Percentiles rank a stretch among this genome's conserved stretches.
These are phyloP conservation scores for Actenoides hombroni DNA, from an alignment of 2,113 vertebrate genomes.

Conservation along the genomic window DNA sequence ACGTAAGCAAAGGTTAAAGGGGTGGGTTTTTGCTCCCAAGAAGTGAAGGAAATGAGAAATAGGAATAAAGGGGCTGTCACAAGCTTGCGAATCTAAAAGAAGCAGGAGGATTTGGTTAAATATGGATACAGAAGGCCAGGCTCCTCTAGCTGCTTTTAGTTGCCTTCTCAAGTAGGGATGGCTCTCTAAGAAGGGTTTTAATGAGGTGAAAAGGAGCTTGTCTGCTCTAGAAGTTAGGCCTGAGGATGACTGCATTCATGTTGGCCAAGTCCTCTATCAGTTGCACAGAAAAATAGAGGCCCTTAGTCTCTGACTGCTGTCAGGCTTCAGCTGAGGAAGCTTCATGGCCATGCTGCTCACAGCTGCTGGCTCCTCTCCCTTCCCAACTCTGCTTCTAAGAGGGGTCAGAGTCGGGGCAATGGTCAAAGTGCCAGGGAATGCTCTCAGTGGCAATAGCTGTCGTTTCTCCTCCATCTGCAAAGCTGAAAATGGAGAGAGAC, in stretches of 20 bases:
- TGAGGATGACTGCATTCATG: not conserved
- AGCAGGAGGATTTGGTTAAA: not conserved
- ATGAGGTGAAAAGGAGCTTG: not conserved
- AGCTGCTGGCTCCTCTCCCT: not conserved
- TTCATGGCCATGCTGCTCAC: not conserved
- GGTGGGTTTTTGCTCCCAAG: not conserved
- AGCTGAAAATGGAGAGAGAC: constrained; percentile 17
- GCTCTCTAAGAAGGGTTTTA: not conserved
- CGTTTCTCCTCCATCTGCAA: constrained; percentile 2
- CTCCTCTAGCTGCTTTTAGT: not conserved
- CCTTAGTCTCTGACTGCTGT: not conserved
- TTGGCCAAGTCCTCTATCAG: not conserved
- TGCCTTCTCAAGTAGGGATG: not conserved
- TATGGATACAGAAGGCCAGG: not conserved
- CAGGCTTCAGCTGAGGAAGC: not conserved
- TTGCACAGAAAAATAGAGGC: not conserved
- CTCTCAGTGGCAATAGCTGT: not conserved
- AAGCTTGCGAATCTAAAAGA: not conserved
- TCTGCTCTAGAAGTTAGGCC: not conserved
- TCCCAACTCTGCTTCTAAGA: not conserved
- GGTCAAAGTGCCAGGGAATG: not conserved
- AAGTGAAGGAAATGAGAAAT: not conserved
- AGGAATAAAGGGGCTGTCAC: not conserved
- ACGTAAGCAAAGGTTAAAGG: not conserved
- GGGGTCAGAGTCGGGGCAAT: constrained; percentile 18